Conservation (phyloP, 2,888 invertebrate species). For the Dasysyrphus albostriatus region DNA sequence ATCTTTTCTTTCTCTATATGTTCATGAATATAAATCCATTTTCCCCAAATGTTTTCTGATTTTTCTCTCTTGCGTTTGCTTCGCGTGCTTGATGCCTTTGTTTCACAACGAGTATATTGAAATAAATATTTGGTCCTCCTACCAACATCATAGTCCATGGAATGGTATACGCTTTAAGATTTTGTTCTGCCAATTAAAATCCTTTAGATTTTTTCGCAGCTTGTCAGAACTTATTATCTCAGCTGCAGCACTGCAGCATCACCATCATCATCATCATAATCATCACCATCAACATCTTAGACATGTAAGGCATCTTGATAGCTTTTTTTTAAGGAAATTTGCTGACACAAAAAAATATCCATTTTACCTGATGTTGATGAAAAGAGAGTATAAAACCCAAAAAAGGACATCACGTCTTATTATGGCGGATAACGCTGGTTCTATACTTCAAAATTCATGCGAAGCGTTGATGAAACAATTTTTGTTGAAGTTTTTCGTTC, state of each 20-base stretch:
- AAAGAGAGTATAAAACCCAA: slow-evolving; percentile 32
- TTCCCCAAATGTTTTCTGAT: slow-evolving; percentile 41
- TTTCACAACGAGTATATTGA: slow-evolving; percentile 39
- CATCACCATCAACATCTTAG: slow-evolving; percentile 58
- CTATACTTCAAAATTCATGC: slow-evolving; percentile 48
- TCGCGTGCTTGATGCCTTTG: slow-evolving; percentile 15
- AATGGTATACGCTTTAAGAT: slow-evolving; percentile 53
- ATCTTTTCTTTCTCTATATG: slow-evolving; percentile 19
- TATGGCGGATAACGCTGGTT: slow-evolving; percentile 43
- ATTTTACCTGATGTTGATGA: slow-evolving; percentile 50
- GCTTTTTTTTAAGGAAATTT: slow-evolving; percentile 18
- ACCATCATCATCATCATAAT: slow-evolving; percentile 42
- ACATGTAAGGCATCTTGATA: slow-evolving; percentile 73
- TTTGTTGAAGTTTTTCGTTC: slow-evolving; percentile 15
- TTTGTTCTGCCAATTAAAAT: not conserved
- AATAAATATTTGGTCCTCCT: slow-evolving; percentile 42
- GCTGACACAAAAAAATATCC: not conserved
- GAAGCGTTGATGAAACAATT: slow-evolving; percentile 66
- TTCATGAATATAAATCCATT: slow-evolving; percentile 1
- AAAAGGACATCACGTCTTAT: slow-evolving; percentile 67
- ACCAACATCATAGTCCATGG: slow-evolving; percentile 56
- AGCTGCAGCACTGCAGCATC: slow-evolving; percentile 58
- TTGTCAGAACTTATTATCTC: slow-evolving; percentile 53
- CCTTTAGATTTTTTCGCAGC: not conserved
- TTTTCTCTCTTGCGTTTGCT: not conserved